Base-by-base conservation (phyloP, 1,140 invertebrate species). In the Drosophila pandora region DNA sequence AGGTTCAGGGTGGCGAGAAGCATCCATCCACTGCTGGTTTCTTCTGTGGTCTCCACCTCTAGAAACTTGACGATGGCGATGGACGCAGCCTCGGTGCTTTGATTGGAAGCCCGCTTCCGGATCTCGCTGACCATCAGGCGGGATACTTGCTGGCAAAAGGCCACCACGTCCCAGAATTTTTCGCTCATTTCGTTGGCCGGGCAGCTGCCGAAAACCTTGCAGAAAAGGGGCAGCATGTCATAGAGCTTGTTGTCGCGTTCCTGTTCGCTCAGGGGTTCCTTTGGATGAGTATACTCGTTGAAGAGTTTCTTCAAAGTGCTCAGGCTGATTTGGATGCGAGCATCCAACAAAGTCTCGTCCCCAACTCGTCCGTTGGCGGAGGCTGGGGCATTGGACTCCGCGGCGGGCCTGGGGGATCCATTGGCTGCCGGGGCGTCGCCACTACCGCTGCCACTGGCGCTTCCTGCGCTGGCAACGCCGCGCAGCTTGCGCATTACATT, bases 171-270 rank as follows among this genome's bases (percentile, higher is more conserved):
- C 93, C 96, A 96, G 92, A 99, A 99, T 91, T 98, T 97, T 91
- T 98, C 97, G 91, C 96, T 97, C 96, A 99, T 98, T 83, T 98
- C 97, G 89, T 95, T 95, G 2, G 96, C 95, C 41, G 97, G 96
- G 91, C 96, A 96, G 76, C 96, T 95, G 59, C 96, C 96, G 93
- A 98, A 98, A 49, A 98, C 98, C 95, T 99, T 99, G 93, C 97
- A 98, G 93, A 99, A 99, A 8, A 99, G 93, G 43, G 98, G 98
- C 79, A 99, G 93, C 97, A 99, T 99, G 92, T 98, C 98, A 92
- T 99, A 99, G 1, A 99, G 93, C 92, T 98, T 98, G 87, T 97
- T 96, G 92, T 99, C 97, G 68, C 96, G 95, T 92, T 99, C 97
- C 57, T 94, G 93, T 62, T 97, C 96, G 32, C 94, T 94, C 1